These are phyloP conservation scores for Sebastes diaconus DNA, from an alignment of 2,797 vertebrate genomes.

Conservation along the genomic window DNA sequence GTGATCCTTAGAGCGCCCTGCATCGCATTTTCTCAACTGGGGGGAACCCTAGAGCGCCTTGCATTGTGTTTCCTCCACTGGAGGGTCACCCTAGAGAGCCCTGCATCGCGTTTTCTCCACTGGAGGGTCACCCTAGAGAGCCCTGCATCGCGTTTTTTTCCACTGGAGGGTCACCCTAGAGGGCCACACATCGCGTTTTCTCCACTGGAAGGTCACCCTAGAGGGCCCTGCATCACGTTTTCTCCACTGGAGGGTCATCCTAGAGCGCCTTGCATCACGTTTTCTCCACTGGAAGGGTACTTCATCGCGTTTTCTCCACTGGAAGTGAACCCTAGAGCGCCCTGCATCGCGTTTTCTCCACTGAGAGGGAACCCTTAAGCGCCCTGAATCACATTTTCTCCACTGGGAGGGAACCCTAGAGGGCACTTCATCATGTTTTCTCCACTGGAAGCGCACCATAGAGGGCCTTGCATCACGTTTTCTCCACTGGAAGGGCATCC, in stretches of 20 bases:
- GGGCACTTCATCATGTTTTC: rapidly evolving
- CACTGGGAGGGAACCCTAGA: rapidly evolving
- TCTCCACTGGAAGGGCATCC: neutral
- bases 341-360: neutral
- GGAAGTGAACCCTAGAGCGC: neutral
- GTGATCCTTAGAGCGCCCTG: too few relatives aligned
- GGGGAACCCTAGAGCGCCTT: too few relatives aligned
- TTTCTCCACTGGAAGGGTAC: neutral
- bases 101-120: too few relatives aligned
- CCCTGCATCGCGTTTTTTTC: neutral
- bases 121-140: rapidly evolving
- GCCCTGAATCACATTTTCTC: rapidly evolving
- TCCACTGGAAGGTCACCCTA: neutral
- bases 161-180: neutral
- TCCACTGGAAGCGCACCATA: neutral
- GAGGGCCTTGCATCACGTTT: neutral
- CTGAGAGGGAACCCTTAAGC: neutral
- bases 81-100: neutral
- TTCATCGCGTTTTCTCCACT: neutral
- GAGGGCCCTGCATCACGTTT: neutral
- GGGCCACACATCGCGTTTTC: too few relatives aligned
- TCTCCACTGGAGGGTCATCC: rapidly evolving
- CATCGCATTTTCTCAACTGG: too few relatives aligned
- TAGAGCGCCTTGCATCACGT: rapidly evolving
- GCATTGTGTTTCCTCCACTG: rapidly evolving